Base-by-base conservation (phyloP, 2,888 invertebrate genomes). In the Thereva nobilitata region DNA sequence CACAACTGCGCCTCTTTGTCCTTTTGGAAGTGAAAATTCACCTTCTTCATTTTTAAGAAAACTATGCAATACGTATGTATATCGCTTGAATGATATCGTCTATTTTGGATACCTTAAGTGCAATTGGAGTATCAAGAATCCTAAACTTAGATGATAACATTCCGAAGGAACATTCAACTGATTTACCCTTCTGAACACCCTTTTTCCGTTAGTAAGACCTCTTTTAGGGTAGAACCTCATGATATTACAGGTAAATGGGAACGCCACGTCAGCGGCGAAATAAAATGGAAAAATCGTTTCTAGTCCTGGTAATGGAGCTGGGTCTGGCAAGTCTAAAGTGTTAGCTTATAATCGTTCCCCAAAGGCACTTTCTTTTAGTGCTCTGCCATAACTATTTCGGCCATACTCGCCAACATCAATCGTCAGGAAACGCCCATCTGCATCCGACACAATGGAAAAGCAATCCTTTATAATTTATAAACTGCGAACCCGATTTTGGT, bases 401-500 rank as follows among this genome's bases (percentile, higher is more conserved):
- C 45, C 45, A 59, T 44, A n/a, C n/a, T n/a, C n/a, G n/a, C n/a
- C n/a, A n/a, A n/a, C n/a, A n/a, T n/a, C n/a, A n/a, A n/a, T n/a
- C 8, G 38, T 23, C 4, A 45, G 23, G 37, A 59, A 59, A 41
- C 44, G 42, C 1, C 37, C 42, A 44, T 59, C 2, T 44, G 45
- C 44, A 41, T 59, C 59, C 12, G 34, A 8, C 34, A 59, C 45
- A 35, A 59, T 41, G 45, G 35, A 59, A 4, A 59, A 59, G 44
- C 12, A n/a, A 44, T 7, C 10, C 7, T 34, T 42, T 59, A 9
- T 59, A 59, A 59, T 4, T 34, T n/a, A 42, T 41, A 59, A 59
- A 59, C 45, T 59, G 59, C 8, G 59, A 44, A 44, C 59, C 59
- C 12, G 44, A 44, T 41, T 59, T 59, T 44, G 42, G 9, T 59